Base-by-base conservation (phyloP, 2,797 vertebrate species). In the Syndactyla subalaris region DNA sequence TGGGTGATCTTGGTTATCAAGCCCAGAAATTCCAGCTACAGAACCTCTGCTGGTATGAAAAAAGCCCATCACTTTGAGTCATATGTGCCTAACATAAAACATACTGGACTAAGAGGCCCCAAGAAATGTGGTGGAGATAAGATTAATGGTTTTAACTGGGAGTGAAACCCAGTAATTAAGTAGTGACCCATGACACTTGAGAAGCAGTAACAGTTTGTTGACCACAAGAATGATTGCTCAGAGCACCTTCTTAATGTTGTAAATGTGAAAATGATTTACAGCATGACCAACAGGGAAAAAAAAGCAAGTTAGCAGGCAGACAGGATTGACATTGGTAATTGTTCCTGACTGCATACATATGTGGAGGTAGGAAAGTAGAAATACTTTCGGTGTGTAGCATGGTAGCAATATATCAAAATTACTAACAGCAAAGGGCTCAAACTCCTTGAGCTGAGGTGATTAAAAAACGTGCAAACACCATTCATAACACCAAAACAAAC, bases 91-190 rank as follows among this genome's bases (percentile, higher is more conserved):
- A 94, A 96, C 93, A 74, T 71, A 94, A 96, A 96, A 93, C 92
- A 96, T 45, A 41, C 76, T 57, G 85, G 84, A 52, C 54, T 62
- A 78, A 95, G 96, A 96, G 96, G 89, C 92, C 87, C 88, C 73
- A 61, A 58, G 84, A 89, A 95, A 94, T 83, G 63, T 82, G 84
- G 85, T 74, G 77, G 96, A 96, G 96, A 97, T 93, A 97, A 97
- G 96, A 97, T 96, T 95, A 95, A 97, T 96, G 85, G 93, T 78
- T 95, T 94, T 86, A 95, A 95, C 94, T 89, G 93, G 89, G 94
- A 97, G 96, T 93, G 92, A 97, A 96, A 97, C 92, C 78, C 72
- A 96, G 90, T 96, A 97, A 97, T 96, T 97, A 97, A 97, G 93
- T 92, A 96, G 96, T 95, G 96, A 97, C 95, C 95, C 89, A 72